Percentiles rank a stretch among this genome's conserved stretches.
Evolutionary conservation across 2,797 vertebrate species (phyloP).

Genomic region (Chiroxiphia lanceolata): DNA sequence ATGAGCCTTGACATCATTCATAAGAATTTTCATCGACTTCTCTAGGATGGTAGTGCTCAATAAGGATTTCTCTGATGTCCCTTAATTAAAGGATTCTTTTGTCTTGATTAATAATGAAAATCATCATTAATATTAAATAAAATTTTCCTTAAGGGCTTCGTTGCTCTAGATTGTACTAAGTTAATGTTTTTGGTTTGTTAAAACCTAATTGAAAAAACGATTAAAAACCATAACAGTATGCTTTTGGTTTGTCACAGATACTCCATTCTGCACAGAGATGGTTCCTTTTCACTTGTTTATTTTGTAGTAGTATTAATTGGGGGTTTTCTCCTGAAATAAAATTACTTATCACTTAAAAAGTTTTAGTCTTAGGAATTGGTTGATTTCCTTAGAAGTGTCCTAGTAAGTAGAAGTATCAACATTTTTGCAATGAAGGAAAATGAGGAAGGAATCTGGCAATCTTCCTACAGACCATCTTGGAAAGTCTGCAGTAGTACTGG

Average conservation of each 20-base stretch:
- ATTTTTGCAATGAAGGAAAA: background rate
- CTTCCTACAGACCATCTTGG: background rate
- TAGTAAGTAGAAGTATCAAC: background rate
- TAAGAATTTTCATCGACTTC: background rate
- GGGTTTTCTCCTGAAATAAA: background rate
- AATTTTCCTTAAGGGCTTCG: background rate
- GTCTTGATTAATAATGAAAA: conserved; percentile 9
- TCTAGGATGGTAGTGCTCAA: background rate
- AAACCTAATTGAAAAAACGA: background rate
- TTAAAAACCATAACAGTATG: background rate
- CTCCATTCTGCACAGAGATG: background rate
- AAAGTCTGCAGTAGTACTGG: background rate
- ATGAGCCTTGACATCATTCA: background rate
- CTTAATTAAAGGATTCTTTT: conserved; percentile 33
- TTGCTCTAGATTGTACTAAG: background rate
- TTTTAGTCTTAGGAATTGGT: background rate
- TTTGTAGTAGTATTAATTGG: background rate
- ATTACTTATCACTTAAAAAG: background rate
- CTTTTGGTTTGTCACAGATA: background rate
- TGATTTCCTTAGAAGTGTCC: background rate
- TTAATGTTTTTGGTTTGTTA: background rate
- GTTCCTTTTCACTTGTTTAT: background rate
- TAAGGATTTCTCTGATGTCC: background rate
- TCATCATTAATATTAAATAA: background rate
- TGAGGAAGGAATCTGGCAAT: background rate